These are phyloP conservation scores for Chitala chitala DNA, from an alignment of 2,113 vertebrate species.

Conservation along the genomic window DNA sequence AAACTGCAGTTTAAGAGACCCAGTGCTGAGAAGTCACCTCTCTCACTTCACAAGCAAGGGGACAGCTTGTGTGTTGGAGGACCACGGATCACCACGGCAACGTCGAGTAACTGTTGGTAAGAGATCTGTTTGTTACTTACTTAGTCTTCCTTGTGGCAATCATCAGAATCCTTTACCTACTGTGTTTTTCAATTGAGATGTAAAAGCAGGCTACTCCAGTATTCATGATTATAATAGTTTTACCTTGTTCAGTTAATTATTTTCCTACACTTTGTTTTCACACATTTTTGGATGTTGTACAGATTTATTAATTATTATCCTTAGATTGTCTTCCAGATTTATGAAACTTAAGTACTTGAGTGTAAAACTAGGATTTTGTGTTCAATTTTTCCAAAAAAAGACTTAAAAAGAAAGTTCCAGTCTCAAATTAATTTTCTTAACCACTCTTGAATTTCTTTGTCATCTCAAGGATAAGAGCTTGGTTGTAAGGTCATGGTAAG, in stretches of 20 bases:
- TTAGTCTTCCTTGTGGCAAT: neutral
- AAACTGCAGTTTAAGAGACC: conserved; percentile 45
- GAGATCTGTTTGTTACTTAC: neutral
- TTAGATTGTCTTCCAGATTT: too few relatives aligned
- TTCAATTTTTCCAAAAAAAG: too few relatives aligned
- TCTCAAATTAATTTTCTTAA: neutral
- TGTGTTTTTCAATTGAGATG: neutral
- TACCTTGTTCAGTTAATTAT: neutral
- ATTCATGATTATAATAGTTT: neutral
- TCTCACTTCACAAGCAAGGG: conserved; percentile 33
- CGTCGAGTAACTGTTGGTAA: conserved; percentile 46
- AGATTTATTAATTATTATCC: neutral
- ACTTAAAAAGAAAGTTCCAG: neutral
- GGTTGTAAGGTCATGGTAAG: neutral
- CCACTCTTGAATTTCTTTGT: neutral
- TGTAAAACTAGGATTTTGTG: too few relatives aligned
- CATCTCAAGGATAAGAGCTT: too few relatives aligned
- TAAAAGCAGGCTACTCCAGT: too few relatives aligned
- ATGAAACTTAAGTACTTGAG: too few relatives aligned
- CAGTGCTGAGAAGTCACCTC: conserved; percentile 38
- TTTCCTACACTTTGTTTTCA: too few relatives aligned
- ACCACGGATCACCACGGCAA: conserved; percentile 30
- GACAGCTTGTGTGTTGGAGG: conserved; percentile 31
- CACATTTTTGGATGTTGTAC: too few relatives aligned
- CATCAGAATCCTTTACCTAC: too few relatives aligned